Evolutionary conservation across 2,888 invertebrate species (phyloP), one percentile per base, ranked within the genome.

Genomic region (Drosophila kanekoi): DNA sequence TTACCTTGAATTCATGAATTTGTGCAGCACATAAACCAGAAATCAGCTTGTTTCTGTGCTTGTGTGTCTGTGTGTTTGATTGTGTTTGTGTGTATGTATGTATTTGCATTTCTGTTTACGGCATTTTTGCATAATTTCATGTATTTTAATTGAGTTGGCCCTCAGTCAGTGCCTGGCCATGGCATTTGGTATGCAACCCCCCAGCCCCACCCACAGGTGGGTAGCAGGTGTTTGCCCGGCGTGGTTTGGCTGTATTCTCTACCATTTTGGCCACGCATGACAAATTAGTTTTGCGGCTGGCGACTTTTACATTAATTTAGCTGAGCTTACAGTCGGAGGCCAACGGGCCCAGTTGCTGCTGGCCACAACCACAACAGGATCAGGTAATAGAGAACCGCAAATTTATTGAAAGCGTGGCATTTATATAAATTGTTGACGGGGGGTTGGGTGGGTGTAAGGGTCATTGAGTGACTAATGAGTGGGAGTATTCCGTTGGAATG

Each of bases 331-430:
- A 43, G 32, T 60, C 38, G 11, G 1, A 2, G 8, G n/a, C 33
- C 18, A 14, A 47, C 41, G 35, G 32, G 20, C 23, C 23, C 23
- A 28, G 11, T 11, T 38, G 66, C 37, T 18, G 51, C 13, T 41
- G 53, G 69, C 62, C 51, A 48, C 63, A 63, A 63, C 78, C 78
- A 35, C 80, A 64, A 69, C 61, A 49, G 83, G 66, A 63, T 56
- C 83, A 85, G 83, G 83, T 86, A 88, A 84, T 84, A 86, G 89
- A 73, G 72, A 69, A 86, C 84, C 84, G 72, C 84, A 88, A 88
- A 84, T 84, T 88, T 84, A 88, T 88, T 88, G 89, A 86, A 83
- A 79, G 73, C 78, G 56, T 61, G 70, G 77, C 68, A 67, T 73
- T 68, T 74, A 59, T 77, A 72, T 63, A 73, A 76, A 80, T 75